Percentiles rank a stretch among this genome's conserved stretches.
Evolutionary conservation across 2,113 vertebrate genomes (phyloP).

Genomic region (Ariopsis seemanni): DNA sequence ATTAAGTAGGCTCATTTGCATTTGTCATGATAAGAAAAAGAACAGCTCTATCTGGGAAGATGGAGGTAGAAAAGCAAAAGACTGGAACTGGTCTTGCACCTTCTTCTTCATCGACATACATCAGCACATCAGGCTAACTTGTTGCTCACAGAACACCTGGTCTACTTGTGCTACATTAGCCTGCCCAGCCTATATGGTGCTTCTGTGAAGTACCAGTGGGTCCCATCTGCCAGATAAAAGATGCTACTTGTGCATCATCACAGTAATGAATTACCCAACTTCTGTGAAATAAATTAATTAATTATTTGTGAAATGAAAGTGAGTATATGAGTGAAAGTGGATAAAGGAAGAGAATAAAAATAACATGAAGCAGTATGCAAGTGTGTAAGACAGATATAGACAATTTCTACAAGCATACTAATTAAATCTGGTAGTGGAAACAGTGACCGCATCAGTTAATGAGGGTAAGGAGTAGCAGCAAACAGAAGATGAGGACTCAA

Average conservation of each 20-base stretch:
- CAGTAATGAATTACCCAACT: slow-evolving; percentile 59
- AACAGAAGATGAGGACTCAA: slow-evolving; percentile 47
- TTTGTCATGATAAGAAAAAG: slow-evolving; percentile 4
- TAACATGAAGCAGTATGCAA: not conserved
- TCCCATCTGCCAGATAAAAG: slow-evolving; percentile 70
- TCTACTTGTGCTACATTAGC: slow-evolving; percentile 28
- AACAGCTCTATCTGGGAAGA: not conserved
- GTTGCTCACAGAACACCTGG: slow-evolving; percentile 50
- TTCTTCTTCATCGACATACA: slow-evolving; percentile 41
- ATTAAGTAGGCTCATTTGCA: slow-evolving; percentile 2
- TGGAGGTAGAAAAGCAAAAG: not conserved
- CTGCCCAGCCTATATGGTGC: slow-evolving; percentile 47
- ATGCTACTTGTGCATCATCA: slow-evolving; percentile 50
- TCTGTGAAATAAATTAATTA: slow-evolving; percentile 67
- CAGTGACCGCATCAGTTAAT: slow-evolving; percentile 33
- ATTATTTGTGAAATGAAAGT: slow-evolving; percentile 49
- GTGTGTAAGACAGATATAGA: slow-evolving; percentile 45
- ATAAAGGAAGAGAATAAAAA: slow-evolving; percentile 38
- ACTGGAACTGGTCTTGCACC: slow-evolving; percentile 17
- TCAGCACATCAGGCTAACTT: slow-evolving; percentile 45
- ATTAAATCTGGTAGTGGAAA: slow-evolving; percentile 50
- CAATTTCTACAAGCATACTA: slow-evolving; percentile 54
- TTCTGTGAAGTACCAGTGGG: slow-evolving; percentile 54
- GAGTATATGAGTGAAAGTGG: slow-evolving; percentile 14
- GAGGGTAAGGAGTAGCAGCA: slow-evolving; percentile 28